Percentiles rank a stretch among this genome's conserved stretches.
Evolutionary conservation across 2,797 vertebrate genomes (phyloP).

Genomic region (Capromys pilorides): DNA sequence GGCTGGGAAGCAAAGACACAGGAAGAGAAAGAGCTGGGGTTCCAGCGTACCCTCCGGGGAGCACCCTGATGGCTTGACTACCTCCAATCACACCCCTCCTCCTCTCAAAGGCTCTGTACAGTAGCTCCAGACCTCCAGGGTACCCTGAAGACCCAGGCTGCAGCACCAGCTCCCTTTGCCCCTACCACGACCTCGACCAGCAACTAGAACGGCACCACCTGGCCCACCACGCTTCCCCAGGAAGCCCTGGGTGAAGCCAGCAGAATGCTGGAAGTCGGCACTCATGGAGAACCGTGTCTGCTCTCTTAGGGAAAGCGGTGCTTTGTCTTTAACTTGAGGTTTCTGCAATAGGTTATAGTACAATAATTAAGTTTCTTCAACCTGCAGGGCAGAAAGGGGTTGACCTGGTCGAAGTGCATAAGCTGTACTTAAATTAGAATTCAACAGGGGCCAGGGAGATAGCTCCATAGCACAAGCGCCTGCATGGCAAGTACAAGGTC

Average conservation of each 20-base stretch:
- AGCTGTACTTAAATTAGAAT: not conserved
- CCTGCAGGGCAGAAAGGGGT: not conserved
- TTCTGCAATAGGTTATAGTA: not conserved
- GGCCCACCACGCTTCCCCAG: not conserved
- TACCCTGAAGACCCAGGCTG: not conserved
- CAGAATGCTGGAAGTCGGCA: not conserved
- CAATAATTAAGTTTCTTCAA: not conserved
- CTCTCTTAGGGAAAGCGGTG: not conserved
- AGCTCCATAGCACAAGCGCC: too few species aligned
- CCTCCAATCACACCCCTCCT: not conserved
- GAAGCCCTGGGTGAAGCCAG: not conserved
- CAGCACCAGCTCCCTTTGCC: not conserved
- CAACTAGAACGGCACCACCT: not conserved
- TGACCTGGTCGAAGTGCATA: not conserved
- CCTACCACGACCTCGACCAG: not conserved
- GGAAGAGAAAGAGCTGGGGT: not conserved
- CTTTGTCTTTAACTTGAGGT: not conserved
- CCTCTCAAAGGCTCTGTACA: not conserved
- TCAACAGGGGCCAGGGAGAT: too few species aligned
- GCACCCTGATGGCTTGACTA: not conserved
- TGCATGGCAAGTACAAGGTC: too few species aligned
- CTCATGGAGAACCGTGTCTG: not conserved
- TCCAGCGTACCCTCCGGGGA: not conserved
- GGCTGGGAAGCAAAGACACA: not conserved
- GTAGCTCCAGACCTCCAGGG: not conserved